A percentile compares a stretch with the other conserved stretches of the same genome.
These are phyloP conservation scores for Gymnoscopelus braueri DNA, from an alignment of 2,797 vertebrate genomes.

Conservation along the genomic window DNA sequence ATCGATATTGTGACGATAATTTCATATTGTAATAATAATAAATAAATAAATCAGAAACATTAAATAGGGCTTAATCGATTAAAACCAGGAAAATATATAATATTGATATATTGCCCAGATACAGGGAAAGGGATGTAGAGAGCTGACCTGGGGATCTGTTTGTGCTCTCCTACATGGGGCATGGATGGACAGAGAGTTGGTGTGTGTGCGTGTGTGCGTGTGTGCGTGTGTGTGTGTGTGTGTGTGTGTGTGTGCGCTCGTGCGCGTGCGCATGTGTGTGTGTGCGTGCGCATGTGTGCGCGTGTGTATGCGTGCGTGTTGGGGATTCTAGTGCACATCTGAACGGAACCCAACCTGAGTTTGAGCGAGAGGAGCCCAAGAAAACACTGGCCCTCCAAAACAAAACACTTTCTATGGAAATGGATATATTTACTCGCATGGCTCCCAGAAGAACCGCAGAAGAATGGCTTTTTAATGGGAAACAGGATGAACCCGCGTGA, in stretches of 20 bases:
- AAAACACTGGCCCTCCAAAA: constrained; percentile 83
- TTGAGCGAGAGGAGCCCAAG: constrained; percentile 76
- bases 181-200: constrained; percentile 4
- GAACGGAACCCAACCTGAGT: constrained; percentile 72
- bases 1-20: no score
- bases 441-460: constrained; percentile 81
- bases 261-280: background rate
- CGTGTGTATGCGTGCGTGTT: background rate
- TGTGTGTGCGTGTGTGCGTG: constrained; percentile 2
- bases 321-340: constrained; percentile 41
- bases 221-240: constrained; percentile 24
- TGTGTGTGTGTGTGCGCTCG: constrained; percentile 7
- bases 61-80: no score
- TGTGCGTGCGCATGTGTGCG: constrained; percentile 15
- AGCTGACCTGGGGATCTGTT: constrained; percentile 60
- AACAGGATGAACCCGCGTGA: constrained; percentile 70
- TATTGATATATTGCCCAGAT: no score
- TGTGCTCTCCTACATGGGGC: constrained; percentile 57
- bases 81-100: no score
- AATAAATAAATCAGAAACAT: no score
- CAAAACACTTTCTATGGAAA: constrained; percentile 83
- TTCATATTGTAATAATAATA: no score
- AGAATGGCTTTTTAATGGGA: constrained; percentile 85
- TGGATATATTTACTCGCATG: constrained; percentile 83
- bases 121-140: background rate